phyloP scores from a whole-genome alignment of 2,113 vertebrate genomes.

The Sphyrna mokarran region DNA sequence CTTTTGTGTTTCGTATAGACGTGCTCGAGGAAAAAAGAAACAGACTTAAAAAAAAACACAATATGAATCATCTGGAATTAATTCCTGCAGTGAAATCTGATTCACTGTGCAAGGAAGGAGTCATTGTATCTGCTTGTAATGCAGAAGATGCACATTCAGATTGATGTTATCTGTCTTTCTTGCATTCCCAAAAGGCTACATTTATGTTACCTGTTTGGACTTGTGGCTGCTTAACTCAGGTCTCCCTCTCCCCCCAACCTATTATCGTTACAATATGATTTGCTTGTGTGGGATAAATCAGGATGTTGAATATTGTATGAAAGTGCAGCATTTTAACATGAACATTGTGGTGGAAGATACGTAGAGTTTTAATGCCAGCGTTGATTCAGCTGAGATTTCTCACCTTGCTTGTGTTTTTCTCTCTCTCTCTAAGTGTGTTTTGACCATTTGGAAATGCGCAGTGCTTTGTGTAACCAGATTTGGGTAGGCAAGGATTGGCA shows the following conservation, averaged over 20 bases:
- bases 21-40: neutral
- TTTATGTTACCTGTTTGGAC: neutral
- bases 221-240: neutral
- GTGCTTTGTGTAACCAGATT: slow-evolving; percentile 4
- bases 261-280: neutral
- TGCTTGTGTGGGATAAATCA: neutral
- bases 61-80: neutral
- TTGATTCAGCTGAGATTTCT: neutral
- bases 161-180: neutral
- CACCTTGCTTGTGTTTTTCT: too few relatives aligned
- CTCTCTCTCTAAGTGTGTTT: too few relatives aligned
- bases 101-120: neutral
- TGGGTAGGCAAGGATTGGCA: neutral
- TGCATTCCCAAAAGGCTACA: neutral
- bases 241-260: too few relatives aligned
- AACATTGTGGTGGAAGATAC: neutral
- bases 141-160: neutral
- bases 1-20: neutral
- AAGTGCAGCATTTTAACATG: neutral
- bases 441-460: neutral
- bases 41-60: neutral
- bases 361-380: neutral
- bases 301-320: neutral
- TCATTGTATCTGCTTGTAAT: neutral
- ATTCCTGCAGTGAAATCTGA: neutral